Percentiles rank a stretch among this genome's conserved stretches.
Evolutionary conservation across 2,888 invertebrate species (phyloP).

Genomic region (Ceriagrion tenellum): DNA sequence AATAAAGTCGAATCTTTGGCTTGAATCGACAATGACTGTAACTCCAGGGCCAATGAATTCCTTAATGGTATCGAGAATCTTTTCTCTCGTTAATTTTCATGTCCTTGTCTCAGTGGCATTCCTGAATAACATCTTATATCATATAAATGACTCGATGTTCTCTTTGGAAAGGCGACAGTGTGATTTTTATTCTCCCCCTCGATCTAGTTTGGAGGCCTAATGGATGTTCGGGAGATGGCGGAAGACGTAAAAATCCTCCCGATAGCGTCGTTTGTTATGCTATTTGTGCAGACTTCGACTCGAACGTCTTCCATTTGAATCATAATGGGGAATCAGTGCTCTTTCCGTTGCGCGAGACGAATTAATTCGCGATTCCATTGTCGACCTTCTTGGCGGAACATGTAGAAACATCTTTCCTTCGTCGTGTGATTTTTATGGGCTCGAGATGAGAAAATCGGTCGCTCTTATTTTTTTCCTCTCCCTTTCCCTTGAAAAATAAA

Average conservation of each 20-base stretch:
- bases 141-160: neutral
- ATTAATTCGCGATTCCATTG: constrained; percentile 9
- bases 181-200: neutral
- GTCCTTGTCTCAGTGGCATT: neutral
- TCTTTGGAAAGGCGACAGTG: neutral
- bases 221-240: neutral
- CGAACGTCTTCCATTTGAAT: constrained; percentile 15
- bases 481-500: neutral
- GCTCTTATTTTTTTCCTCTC: neutral
- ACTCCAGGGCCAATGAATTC: neutral
- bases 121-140: neutral
- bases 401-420: constrained; percentile 35
- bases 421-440: constrained; percentile 29
- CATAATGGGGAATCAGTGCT: constrained; percentile 45
- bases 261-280: constrained; percentile 38
- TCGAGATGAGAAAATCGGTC: neutral
- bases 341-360: neutral
- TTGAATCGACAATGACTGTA: neutral
- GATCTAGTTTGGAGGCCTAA: neutral
- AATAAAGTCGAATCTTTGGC: no score
- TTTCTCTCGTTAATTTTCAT: neutral
- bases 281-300: neutral
- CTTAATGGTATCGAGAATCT: neutral
- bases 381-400: neutral
- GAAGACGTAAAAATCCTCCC: neutral